Percentiles rank a stretch among this genome's conserved stretches.
These are phyloP conservation scores for Dromococcyx pavoninus DNA, from an alignment of 2,797 vertebrate genomes.

Conservation along the genomic window DNA sequence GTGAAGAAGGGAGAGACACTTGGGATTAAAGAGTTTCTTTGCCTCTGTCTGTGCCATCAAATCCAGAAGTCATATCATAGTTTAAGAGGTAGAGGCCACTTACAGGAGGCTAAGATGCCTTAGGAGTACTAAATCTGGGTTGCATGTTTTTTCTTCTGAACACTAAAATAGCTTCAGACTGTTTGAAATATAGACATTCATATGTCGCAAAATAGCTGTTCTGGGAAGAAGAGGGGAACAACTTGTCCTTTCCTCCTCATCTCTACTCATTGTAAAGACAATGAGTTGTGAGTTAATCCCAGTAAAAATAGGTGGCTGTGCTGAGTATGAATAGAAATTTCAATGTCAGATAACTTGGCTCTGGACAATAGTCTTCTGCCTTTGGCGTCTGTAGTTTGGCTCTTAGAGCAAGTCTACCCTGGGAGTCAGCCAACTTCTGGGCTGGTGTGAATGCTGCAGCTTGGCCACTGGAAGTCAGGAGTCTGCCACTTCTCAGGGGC, in stretches of 20 bases:
- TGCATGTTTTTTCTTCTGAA: neutral
- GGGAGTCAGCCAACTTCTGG: neutral
- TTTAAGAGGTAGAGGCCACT: neutral
- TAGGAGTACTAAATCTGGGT: neutral
- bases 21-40: neutral
- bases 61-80: neutral
- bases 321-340: neutral
- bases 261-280: neutral
- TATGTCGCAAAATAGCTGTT: neutral
- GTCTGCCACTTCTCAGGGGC: accelerated
- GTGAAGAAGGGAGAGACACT: neutral
- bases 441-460: neutral
- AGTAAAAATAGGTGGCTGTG: neutral
- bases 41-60: neutral
- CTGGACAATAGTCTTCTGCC: neutral
- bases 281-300: neutral
- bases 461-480: neutral
- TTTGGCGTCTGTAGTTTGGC: neutral
- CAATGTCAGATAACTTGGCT: neutral
- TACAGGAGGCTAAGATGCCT: neutral
- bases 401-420: neutral
- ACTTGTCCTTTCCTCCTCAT: neutral
- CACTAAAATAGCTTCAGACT: neutral
- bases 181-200: neutral
- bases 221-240: neutral